phyloP scores from a whole-genome alignment of 2,888 invertebrate species.

The Thysanoteuthis rhombus region DNA sequence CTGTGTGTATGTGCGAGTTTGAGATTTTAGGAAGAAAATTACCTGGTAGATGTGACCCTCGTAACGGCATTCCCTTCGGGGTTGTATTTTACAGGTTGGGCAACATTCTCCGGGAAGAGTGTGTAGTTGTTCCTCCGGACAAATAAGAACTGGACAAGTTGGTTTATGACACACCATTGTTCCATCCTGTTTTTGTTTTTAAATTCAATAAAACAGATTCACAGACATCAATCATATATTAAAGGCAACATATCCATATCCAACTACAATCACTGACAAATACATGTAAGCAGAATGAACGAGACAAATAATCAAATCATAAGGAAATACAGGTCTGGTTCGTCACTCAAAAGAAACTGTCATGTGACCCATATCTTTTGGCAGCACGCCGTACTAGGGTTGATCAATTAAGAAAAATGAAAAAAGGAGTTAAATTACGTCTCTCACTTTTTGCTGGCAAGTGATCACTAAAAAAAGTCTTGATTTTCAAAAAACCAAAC shows the following conservation, averaged over 20 bases:
- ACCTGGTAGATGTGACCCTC: constrained; percentile 48
- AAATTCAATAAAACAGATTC: background rate
- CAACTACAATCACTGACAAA: background rate
- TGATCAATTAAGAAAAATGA: too few relatives aligned
- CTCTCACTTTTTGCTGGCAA: too few relatives aligned
- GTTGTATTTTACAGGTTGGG: constrained; percentile 42
- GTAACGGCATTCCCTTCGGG: constrained; percentile 48
- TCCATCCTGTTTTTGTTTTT: constrained; percentile 44
- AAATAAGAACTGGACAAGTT: constrained; percentile 58
- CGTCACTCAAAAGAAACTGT: too few relatives aligned
- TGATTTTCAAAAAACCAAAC: too few relatives aligned
- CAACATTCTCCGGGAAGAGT: constrained; percentile 53
- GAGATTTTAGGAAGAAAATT: background rate
- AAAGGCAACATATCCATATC: background rate
- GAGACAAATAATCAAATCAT: background rate
- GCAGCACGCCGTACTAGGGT: too few relatives aligned
- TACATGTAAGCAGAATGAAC: background rate
- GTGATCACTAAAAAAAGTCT: too few relatives aligned
- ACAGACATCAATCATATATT: background rate
- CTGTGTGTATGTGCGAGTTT: background rate
- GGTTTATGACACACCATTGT: constrained; percentile 55
- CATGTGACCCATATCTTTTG: too few relatives aligned
- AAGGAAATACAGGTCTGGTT: too few relatives aligned
- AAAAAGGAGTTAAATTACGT: too few relatives aligned
- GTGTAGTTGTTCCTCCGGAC: constrained; percentile 47